Base-by-base conservation (phyloP, 1,140 invertebrate species). In the Alviniconcha marisindica region DNA sequence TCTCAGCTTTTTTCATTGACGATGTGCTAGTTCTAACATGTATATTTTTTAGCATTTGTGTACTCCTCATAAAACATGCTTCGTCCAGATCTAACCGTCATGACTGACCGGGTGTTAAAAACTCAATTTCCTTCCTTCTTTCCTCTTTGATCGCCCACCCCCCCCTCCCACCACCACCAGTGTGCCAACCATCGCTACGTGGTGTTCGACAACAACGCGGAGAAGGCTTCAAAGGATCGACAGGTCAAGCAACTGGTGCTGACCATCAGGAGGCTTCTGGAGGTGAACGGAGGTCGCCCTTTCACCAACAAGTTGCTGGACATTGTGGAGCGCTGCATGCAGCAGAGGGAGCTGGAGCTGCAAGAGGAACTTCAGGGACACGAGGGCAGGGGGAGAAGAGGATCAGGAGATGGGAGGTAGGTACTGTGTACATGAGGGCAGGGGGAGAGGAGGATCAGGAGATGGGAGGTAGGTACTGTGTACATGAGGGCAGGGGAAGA, bases 181-280 rank as follows among this genome's bases (percentile, higher is more conserved):
- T 31, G n/a, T 15, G 78, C 40, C 24, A 80, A 80, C 42, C 4
- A 83, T 28, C 54, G 82, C 5, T 83, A 77, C 15, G 28, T 78
- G 56, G 74, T 77, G 18, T 69, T 83, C 60, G 51, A 83, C 82
- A 77, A 78, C 73, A 71, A 31, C 1, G 76, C 54, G n/a, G 10
- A n/a, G 2, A 38, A 38, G 2, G 28, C 12, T 1, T 1, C 24
- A 14, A 83, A 83, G 42, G 76, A 28, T 1, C 1, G 56, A 1
- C 82, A 83, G 15, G 76, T 83, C 21, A 78, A 77, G 36, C 21
- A 63, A 18, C 63, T 83, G 10, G 3, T 83, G 28, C 10, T 21
- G 33, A 77, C 42, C 5, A 36, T 83, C 38, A 14, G 28, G 7
- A 31, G 33, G 24, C 54, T 77, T 21, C 51, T 83, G 60, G 24